phyloP scores from a whole-genome alignment of 1,140 invertebrate genomes.

The Drosophila pruinosa region DNA sequence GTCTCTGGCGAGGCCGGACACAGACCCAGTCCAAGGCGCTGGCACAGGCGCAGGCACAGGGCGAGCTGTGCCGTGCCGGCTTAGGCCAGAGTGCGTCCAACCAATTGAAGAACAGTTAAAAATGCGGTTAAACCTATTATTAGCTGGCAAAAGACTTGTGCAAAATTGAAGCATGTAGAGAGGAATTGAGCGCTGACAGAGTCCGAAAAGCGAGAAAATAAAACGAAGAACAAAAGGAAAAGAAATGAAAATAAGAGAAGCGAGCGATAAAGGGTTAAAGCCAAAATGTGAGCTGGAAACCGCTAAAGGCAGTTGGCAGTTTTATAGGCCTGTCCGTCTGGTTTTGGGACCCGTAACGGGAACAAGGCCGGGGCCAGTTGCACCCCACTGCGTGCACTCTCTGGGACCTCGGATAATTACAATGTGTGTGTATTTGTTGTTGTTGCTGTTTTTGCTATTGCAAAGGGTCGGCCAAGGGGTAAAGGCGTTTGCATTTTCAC shows the following conservation, averaged over 20 bases:
- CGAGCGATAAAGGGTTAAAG: slow-evolving; percentile 39
- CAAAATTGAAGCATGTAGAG: slow-evolving; percentile 71
- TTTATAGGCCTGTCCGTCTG: slow-evolving; percentile 26
- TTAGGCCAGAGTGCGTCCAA: slow-evolving; percentile 22
- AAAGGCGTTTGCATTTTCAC: slow-evolving; percentile 75
- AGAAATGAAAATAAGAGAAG: neutral
- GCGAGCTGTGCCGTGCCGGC: neutral
- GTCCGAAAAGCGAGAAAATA: slow-evolving; percentile 20
- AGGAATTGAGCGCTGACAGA: slow-evolving; percentile 43
- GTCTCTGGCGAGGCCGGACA: too few species aligned
- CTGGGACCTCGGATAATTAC: slow-evolving; percentile 58
- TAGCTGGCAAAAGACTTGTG: slow-evolving; percentile 64
- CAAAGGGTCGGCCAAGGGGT: slow-evolving; percentile 3
- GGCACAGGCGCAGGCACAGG: too few species aligned
- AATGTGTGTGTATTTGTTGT: slow-evolving; percentile 31
- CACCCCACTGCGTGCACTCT: slow-evolving; percentile 45
- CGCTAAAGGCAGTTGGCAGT: slow-evolving; percentile 52
- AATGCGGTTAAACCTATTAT: slow-evolving; percentile 81
- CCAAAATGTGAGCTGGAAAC: slow-evolving; percentile 31
- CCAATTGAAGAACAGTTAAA: slow-evolving; percentile 74
- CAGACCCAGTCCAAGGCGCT: neutral
- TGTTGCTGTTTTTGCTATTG: neutral
- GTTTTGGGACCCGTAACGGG: slow-evolving; percentile 13
- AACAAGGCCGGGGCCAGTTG: slow-evolving; percentile 8
- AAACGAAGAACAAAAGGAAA: neutral